Evolutionary conservation across 2,888 invertebrate species (phyloP).

Genomic region (Nebria brevicollis): DNA sequence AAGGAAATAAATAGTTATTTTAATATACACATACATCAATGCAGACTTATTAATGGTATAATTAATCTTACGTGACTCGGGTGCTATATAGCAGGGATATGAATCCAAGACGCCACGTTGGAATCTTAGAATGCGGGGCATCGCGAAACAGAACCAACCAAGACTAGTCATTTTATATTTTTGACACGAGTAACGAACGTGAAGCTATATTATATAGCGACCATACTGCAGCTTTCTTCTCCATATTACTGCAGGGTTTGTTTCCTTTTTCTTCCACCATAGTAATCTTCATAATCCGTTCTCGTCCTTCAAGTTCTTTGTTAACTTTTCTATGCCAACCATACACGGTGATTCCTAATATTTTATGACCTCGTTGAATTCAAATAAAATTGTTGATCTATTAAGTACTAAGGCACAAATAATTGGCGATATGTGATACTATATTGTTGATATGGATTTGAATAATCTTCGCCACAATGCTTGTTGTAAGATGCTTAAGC

Average conservation of each 20-base stretch:
- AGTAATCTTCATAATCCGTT: conserved; percentile 47
- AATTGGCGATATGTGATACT: neutral
- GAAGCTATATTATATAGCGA: conserved; percentile 32
- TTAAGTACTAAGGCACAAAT: neutral
- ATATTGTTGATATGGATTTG: neutral
- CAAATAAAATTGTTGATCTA: neutral
- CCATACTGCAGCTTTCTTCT: conserved; percentile 19
- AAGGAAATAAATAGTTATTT: neutral
- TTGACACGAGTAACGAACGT: conserved; percentile 29
- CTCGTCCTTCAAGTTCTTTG: conserved; percentile 37
- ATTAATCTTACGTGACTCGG: neutral
- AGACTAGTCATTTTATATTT: conserved; percentile 33
- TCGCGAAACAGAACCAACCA: neutral
- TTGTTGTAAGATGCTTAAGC: neutral
- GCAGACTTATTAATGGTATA: neutral
- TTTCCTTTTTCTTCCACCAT: conserved; percentile 34
- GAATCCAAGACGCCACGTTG: neutral
- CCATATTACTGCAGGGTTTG: conserved; percentile 41
- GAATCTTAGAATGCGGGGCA: neutral
- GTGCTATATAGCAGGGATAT: neutral
- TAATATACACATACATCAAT: neutral
- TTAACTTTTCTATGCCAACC: neutral
- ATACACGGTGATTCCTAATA: neutral
- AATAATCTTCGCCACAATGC: neutral
- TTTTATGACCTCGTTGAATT: neutral